Percentiles rank a stretch among this genome's conserved stretches.
phyloP scores from a whole-genome alignment of 2,797 vertebrate genomes.

The Xiphorhynchus erythropygius region DNA sequence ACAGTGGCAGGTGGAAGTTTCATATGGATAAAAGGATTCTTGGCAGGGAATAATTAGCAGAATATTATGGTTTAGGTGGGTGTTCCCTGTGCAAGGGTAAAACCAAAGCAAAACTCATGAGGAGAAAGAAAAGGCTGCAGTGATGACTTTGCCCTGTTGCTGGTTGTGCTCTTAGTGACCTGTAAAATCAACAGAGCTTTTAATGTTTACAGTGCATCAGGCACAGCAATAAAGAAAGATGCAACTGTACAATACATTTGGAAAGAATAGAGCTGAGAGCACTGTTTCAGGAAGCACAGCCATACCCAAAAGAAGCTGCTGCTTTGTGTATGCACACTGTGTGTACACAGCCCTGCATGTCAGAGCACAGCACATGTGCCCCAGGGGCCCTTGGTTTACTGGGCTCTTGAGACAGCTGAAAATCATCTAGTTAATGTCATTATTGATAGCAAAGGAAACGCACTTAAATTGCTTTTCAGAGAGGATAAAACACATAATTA shows the following conservation, averaged over 20 bases:
- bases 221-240: background rate
- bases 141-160: background rate
- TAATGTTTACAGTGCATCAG: background rate
- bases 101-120: background rate
- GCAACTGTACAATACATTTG: background rate
- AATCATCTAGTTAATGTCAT: background rate
- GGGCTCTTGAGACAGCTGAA: background rate
- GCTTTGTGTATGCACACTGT: background rate
- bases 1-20: background rate
- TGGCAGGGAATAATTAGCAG: background rate
- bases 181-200: constrained; percentile 12
- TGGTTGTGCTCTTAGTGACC: background rate
- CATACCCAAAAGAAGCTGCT: background rate
- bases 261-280: background rate
- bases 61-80: background rate
- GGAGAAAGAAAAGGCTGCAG: background rate
- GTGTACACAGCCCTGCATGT: background rate
- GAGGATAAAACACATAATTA: constrained; percentile 23
- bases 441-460: background rate
- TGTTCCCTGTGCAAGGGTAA: background rate
- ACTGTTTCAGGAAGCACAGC: background rate
- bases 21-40: background rate
- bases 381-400: background rate
- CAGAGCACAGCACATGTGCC: background rate
- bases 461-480: constrained; percentile 17